Percentiles rank a stretch among this genome's conserved stretches.
phyloP scores from a whole-genome alignment of 2,797 vertebrate genomes.

The Lacerta viridis region DNA sequence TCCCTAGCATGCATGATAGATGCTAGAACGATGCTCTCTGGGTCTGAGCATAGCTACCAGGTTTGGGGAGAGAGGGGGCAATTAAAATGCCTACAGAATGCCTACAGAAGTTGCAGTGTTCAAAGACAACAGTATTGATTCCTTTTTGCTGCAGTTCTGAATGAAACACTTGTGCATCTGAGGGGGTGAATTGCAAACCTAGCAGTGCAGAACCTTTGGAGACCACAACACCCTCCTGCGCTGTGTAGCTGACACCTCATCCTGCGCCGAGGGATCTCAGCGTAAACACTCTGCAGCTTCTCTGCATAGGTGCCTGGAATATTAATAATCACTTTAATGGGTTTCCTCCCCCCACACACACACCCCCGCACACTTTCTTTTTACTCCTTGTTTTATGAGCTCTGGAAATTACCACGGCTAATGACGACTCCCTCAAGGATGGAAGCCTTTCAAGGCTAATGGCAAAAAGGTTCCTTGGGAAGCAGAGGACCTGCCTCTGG shows the following conservation, averaged over 20 bases:
- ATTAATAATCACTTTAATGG: slow-evolving; percentile 9
- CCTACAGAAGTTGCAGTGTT: not conserved
- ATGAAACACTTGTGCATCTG: not conserved
- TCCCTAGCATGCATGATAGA: no score
- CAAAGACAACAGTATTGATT: not conserved
- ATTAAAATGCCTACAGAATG: not conserved
- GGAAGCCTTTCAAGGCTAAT: not conserved
- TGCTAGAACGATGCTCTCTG: not conserved
- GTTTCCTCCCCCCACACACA: not conserved
- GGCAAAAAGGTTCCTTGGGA: not conserved
- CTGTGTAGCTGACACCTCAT: not conserved
- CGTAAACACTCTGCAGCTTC: not conserved
- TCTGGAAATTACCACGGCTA: slow-evolving; percentile 8
- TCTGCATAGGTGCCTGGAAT: slow-evolving; percentile 16
- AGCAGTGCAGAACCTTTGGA: not conserved
- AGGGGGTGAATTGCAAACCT: not conserved
- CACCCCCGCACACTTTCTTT: not conserved
- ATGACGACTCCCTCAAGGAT: slow-evolving; percentile 6
- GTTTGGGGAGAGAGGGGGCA: not conserved
- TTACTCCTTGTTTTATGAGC: slow-evolving; percentile 14
- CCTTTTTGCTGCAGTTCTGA: not conserved
- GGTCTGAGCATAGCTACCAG: not conserved
- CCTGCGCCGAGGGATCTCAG: not conserved
- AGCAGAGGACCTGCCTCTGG: not conserved
- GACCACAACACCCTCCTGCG: not conserved